Base-by-base conservation (phyloP, 2,797 vertebrate genomes). In the Platalea minor region DNA sequence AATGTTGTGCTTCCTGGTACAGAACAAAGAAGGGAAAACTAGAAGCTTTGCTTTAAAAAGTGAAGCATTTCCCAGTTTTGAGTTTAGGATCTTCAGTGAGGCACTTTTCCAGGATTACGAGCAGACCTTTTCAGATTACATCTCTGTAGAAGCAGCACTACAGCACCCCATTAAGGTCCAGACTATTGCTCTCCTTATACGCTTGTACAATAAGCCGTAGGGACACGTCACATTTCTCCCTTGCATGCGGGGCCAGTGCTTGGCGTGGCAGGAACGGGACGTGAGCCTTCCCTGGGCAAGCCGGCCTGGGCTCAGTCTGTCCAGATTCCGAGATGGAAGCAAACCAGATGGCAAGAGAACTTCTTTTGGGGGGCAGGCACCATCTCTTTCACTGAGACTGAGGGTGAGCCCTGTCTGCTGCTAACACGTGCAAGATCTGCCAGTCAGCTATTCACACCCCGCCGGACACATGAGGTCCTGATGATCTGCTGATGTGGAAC, bases 1-100 rank as follows among this genome's bases (percentile, higher is more conserved):
- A 95, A 96, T 86, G 86, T 74, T 92, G 88, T 87, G 94, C 88
- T 74, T 96, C 81, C 96, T 94, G 96, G 83, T 83, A 84, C 65
- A 90, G 97, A 97, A 92, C 86, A 95, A 91, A 91, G 65, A 54
- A 48, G 45, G 69, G 28, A 61, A 85, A 94, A 77, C 4, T 84
- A 89, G 91, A 89, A 69, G 46, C 80, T 77, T 56, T 0, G 0
- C 78, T 94, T 89, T 83, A 41, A 82, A 77, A 81, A 43, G 56
- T 29, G 68, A 80, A 78, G 37, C n/a, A 31, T 94, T 91, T 92
- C 76, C 74, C 45, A 25, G 59, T 50, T 64, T 37, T 53, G 80
- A 78, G 75, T 48, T 87, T 28, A 16, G 90, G 67, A 56, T 89
- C 93, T 83, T 82, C 54, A 73, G 12, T 3, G 31, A 50, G 91